phyloP scores from a whole-genome alignment of 2,797 vertebrate genomes.

The Remorina albescens region DNA sequence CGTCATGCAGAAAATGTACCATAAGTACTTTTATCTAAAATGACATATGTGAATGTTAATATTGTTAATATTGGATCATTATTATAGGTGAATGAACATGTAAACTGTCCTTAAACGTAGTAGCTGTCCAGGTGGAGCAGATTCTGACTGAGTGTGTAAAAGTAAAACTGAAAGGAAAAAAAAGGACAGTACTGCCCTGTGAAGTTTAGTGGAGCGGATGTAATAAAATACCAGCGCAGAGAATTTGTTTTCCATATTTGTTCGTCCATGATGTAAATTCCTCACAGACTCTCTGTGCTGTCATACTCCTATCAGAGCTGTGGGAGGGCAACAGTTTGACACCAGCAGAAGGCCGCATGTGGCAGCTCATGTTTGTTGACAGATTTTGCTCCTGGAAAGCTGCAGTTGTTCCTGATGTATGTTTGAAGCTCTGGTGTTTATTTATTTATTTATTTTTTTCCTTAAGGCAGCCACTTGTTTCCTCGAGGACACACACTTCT shows the following conservation, averaged over 20 bases:
- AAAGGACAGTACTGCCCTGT: not conserved
- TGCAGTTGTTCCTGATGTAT: slow-evolving; percentile 30
- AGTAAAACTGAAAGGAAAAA: too few relatives aligned
- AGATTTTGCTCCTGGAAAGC: slow-evolving; percentile 43
- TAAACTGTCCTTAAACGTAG: not conserved
- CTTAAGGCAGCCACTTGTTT: too few relatives aligned
- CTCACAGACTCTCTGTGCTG: not conserved
- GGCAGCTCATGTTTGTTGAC: slow-evolving; percentile 53
- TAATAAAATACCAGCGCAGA: not conserved
- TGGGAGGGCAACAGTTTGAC: slow-evolving; percentile 28
- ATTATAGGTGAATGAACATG: not conserved
- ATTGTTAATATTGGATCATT: not conserved
- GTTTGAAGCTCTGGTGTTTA: not conserved
- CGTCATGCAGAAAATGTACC: not conserved
- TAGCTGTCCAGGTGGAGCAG: not conserved
- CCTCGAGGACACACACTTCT: not conserved
- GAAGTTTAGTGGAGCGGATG: not conserved
- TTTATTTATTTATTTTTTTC: not conserved
- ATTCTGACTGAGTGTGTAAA: not conserved
- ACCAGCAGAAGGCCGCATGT: slow-evolving; percentile 53
- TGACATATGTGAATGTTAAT: not conserved
- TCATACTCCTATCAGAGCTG: too few relatives aligned
- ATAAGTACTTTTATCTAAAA: not conserved
- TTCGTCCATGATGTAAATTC: not conserved
- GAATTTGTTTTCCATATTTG: not conserved